Evolutionary conservation across 2,113 vertebrate species (phyloP), one percentile per base, ranked within the genome.

Genomic region (Oryzias javanicus): DNA sequence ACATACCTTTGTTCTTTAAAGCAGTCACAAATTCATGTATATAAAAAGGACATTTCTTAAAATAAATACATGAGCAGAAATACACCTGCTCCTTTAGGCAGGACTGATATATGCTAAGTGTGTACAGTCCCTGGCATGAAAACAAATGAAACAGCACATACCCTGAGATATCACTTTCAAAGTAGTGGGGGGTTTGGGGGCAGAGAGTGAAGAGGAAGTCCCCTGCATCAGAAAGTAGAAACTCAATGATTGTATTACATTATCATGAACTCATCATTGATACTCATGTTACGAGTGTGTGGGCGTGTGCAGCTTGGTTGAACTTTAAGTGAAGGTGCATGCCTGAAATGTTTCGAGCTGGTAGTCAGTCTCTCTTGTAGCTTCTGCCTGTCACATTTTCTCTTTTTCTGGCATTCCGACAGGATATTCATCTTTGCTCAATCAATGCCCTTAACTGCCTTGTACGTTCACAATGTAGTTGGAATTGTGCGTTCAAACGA

Each of bases 271-370:
- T 42, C 42, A 77, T 61, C 66, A 73, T 56, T 0, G 3, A 56
- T 58, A 61, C 22, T 19, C 47, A 29, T 52, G 72, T n/a, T 49
- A 19, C 19, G 29, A 67, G 61, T 65, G 67, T 42, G 65, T 52
- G 61, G 65, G 68, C 70, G 60, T 67, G 54, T 55, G 25, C 53
- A 49, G 40, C 22, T 67, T 42, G 27, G 65, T 83, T 76, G 64
- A 66, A 74, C 63, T 74, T 76, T 76, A 81, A 78, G 68, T 27
- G 51, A 80, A 70, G 70, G 56, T 70, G 65, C 84, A 88, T 89
- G 78, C 74, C 84, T 49, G 62, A 63, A 70, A 86, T 89, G 63
- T 49, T 79, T 82, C 57, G 17, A 60, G 57, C 67, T 74, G 56
- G 5, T 56, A 72, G 77, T 81, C 72, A 82, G 72, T 79, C 70